phyloP scores from a whole-genome alignment of 2,888 invertebrate genomes.

The Ceratothoa steindachneri region DNA sequence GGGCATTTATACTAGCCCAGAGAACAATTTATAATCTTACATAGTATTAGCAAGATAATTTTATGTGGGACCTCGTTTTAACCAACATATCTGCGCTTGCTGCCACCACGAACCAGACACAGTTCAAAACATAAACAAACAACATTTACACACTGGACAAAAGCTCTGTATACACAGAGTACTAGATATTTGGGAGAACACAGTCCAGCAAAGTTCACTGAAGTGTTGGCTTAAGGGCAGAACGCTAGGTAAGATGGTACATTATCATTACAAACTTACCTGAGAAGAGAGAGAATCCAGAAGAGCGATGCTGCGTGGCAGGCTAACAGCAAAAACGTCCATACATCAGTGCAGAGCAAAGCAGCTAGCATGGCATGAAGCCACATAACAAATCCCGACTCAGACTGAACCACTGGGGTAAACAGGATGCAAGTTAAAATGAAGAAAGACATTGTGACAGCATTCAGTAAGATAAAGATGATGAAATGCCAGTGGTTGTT shows the following conservation, averaged over 20 bases:
- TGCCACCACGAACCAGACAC: too few species aligned
- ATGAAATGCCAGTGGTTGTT: slow-evolving; percentile 41
- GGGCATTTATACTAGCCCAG: too few species aligned
- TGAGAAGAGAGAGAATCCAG: slow-evolving; percentile 28
- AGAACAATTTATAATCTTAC: too few species aligned
- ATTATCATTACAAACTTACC: slow-evolving; percentile 18
- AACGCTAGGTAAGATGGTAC: background rate
- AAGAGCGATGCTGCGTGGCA: slow-evolving; percentile 27
- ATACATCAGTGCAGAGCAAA: slow-evolving; percentile 23
- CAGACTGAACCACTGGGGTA: background rate
- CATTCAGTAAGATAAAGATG: slow-evolving; percentile 29
- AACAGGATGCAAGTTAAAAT: background rate
- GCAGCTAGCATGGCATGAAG: slow-evolving; percentile 3
- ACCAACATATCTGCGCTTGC: too few species aligned
- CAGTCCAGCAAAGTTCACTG: too few species aligned
- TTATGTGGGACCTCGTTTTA: too few species aligned
- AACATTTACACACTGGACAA: too few species aligned
- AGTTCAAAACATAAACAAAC: too few species aligned
- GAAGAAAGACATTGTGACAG: background rate
- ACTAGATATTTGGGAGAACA: too few species aligned
- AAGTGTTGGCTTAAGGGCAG: too few species aligned
- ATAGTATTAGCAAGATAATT: too few species aligned
- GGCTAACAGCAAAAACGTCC: slow-evolving; percentile 23
- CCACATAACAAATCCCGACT: slow-evolving; percentile 3
- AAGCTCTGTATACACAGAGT: too few species aligned